These are phyloP conservation scores for Elymnias hypermnestra DNA, from an alignment of 1,140 invertebrate species.

Conservation along the genomic window DNA sequence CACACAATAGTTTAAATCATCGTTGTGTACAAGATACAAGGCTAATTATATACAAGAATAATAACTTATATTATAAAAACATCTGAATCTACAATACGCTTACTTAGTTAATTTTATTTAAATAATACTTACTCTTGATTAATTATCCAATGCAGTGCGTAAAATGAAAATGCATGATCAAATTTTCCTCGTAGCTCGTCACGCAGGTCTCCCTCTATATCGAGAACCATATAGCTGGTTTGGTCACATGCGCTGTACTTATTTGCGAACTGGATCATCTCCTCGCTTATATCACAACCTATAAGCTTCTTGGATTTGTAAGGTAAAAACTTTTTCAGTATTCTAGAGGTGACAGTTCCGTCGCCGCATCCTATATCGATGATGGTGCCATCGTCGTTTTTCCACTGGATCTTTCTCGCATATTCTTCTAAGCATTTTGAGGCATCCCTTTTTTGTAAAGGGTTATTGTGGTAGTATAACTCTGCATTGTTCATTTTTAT, in stretches of 20 bases:
- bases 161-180: slow-evolving; percentile 87
- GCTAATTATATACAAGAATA: too few relatives aligned
- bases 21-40: too few relatives aligned
- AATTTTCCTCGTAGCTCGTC: slow-evolving; percentile 75
- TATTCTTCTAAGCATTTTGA: slow-evolving; percentile 81
- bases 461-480: slow-evolving; percentile 80
- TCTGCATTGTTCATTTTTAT: slow-evolving; percentile 79
- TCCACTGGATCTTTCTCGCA: slow-evolving; percentile 77
- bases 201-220: slow-evolving; percentile 79
- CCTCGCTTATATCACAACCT: slow-evolving; percentile 82
- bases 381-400: slow-evolving; percentile 71
- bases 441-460: slow-evolving; percentile 82
- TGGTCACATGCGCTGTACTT: slow-evolving; percentile 67
- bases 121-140: slow-evolving; percentile 79
- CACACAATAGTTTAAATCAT: too few relatives aligned
- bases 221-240: slow-evolving; percentile 79
- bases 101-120: too few relatives aligned
- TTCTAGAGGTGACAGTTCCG: slow-evolving; percentile 82
- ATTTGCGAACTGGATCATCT: slow-evolving; percentile 83
- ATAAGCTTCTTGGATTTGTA: slow-evolving; percentile 65
- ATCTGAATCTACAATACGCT: too few relatives aligned
- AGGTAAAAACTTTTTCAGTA: slow-evolving; percentile 82
- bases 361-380: slow-evolving; percentile 89
- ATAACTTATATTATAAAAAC: too few relatives aligned
- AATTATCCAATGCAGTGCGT: slow-evolving; percentile 89